These are phyloP conservation scores for Aphodius sticticus DNA, from an alignment of 2,888 invertebrate genomes.

Conservation along the genomic window DNA sequence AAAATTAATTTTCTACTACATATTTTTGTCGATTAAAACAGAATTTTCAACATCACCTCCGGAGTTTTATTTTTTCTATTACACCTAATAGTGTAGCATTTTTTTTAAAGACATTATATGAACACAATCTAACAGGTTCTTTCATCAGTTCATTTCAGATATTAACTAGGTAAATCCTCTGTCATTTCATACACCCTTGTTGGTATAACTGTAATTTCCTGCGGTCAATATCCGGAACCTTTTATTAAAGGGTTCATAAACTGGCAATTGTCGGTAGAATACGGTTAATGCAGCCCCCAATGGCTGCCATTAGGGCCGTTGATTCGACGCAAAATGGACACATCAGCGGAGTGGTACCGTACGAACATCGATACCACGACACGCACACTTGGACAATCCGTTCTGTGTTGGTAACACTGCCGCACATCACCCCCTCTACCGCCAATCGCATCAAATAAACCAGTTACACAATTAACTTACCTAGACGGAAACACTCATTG, in stretches of 20 bases:
- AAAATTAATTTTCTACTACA: too few relatives aligned
- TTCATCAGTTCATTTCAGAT: not conserved
- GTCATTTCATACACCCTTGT: not conserved
- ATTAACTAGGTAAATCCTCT: not conserved
- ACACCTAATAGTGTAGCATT: too few relatives aligned
- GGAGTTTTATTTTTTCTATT: too few relatives aligned
- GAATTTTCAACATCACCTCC: too few relatives aligned
- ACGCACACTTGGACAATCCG: not conserved
- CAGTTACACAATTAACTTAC: not conserved
- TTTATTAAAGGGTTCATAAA: not conserved
- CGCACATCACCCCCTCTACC: not conserved
- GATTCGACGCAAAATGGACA: not conserved
- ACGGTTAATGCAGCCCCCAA: not conserved
- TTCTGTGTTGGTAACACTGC: not conserved
- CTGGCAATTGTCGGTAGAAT: not conserved
- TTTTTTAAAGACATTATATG: too few relatives aligned
- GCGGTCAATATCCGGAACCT: constrained; percentile 4
- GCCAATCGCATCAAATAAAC: not conserved
- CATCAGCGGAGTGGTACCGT: not conserved
- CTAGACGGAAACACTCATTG: not conserved
- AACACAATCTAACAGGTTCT: too few relatives aligned
- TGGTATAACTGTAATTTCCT: not conserved
- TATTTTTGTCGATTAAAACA: too few relatives aligned
- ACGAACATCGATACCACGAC: not conserved
- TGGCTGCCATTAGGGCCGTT: not conserved